These are phyloP conservation scores for Cercopithecus mitis DNA, from an alignment of 2,797 vertebrate genomes.

Conservation along the genomic window DNA sequence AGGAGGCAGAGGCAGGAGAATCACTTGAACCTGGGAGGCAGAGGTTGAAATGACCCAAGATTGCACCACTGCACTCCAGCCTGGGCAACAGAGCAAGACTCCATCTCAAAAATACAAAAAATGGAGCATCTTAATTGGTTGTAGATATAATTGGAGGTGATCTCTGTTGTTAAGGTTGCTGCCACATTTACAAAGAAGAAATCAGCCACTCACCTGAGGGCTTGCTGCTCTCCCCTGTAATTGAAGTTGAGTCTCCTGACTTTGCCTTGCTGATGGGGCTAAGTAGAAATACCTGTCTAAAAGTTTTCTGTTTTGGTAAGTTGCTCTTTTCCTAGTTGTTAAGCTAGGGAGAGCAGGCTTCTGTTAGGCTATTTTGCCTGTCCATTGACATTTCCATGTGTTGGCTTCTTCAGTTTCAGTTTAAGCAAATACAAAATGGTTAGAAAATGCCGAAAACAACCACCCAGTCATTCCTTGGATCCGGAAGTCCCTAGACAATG, in stretches of 20 bases:
- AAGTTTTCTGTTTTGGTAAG: not conserved
- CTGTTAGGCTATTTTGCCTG: not conserved
- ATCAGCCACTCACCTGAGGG: not conserved
- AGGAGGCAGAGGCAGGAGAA: no score
- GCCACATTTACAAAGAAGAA: not conserved
- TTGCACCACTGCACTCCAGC: no score
- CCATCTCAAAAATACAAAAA: no score
- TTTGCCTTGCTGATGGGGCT: not conserved
- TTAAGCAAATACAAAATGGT: not conserved
- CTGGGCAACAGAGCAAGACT: no score
- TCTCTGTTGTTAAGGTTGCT: not conserved
- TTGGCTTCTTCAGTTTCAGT: not conserved
- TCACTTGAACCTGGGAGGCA: no score
- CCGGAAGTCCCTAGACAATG: fast-evolving
- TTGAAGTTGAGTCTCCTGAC: not conserved
- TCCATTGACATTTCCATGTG: not conserved
- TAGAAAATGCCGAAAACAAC: not conserved
- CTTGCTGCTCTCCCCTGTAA: not conserved
- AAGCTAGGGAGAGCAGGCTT: not conserved
- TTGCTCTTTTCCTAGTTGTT: not conserved
- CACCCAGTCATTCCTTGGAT: not conserved
- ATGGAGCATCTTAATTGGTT: not conserved
- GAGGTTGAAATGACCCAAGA: no score
- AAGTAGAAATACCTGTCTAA: not conserved
- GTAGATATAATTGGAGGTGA: not conserved